phyloP scores from a whole-genome alignment of 2,797 vertebrate species.

The Orientallactaga sibirica region DNA sequence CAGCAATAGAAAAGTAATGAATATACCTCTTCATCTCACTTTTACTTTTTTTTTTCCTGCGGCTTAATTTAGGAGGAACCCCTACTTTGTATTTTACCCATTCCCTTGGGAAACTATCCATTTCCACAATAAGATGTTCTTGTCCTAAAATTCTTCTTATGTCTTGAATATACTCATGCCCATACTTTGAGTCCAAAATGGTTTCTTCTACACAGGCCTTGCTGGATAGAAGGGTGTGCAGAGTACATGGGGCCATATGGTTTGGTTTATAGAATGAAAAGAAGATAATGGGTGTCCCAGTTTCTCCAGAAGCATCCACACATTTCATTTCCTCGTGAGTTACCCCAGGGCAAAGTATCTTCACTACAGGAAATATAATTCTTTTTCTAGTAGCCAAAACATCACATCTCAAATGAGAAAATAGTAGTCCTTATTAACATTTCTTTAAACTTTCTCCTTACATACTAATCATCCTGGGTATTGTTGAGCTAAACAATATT shows the following conservation, averaged over 20 bases:
- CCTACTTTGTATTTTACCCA: not conserved
- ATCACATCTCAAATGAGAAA: constrained; percentile 27
- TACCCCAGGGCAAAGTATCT: not conserved
- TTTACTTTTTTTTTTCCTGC: constrained; percentile 37
- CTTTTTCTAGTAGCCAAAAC: constrained; percentile 39
- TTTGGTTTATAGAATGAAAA: not conserved
- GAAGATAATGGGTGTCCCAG: not conserved
- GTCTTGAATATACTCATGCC: not conserved
- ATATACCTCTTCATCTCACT: not conserved
- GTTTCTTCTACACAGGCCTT: not conserved
- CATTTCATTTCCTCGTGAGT: constrained; percentile 27
- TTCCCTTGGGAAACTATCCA: not conserved
- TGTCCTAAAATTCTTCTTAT: not conserved
- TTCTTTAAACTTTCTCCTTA: constrained; percentile 35
- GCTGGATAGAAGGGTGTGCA: not conserved
- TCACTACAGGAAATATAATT: not conserved
- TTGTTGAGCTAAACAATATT: not conserved
- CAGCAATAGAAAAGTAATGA: too few species aligned
- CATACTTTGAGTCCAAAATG: not conserved
- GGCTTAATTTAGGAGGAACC: not conserved
- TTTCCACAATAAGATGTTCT: not conserved
- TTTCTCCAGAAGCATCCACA: not conserved
- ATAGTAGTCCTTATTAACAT: not conserved
- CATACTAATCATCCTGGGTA: constrained; percentile 18
- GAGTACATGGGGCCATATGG: not conserved